Evolutionary conservation across 2,797 vertebrate species (phyloP).

Genomic region (Rhabdophis nuchalis): DNA sequence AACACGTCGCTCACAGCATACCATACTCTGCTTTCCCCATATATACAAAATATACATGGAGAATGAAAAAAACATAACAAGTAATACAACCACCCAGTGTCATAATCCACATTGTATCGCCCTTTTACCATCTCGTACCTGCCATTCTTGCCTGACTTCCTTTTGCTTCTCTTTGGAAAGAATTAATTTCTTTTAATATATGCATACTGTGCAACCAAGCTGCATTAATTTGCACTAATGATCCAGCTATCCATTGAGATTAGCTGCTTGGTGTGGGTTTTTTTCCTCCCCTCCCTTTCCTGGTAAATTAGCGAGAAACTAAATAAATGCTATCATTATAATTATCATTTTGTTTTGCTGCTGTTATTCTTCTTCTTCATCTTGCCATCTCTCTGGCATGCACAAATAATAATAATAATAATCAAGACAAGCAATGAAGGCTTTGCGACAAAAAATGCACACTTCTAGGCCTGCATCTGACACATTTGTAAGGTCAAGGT

Average conservation of each 20-base stretch:
- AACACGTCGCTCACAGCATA: too few species aligned
- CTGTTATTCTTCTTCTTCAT: not conserved
- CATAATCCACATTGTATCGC: constrained; percentile 25
- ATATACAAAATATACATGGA: not conserved
- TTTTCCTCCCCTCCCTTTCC: not conserved
- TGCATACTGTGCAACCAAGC: constrained; percentile 59
- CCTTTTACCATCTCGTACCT: constrained; percentile 51
- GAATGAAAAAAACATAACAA: not conserved
- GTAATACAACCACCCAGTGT: constrained; percentile 2
- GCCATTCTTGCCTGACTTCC: not conserved
- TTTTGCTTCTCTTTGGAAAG: constrained; percentile 12
- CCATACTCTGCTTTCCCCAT: too few species aligned
- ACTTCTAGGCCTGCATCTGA: constrained; percentile 48
- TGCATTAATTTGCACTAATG: constrained; percentile 62
- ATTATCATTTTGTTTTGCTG: not conserved
- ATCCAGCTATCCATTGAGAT: constrained; percentile 59
- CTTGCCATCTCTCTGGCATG: not conserved
- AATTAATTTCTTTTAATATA: constrained; percentile 54
- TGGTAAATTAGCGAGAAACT: constrained; percentile 61
- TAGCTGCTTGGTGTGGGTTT: constrained; percentile 2
- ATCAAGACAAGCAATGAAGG: constrained; percentile 16
- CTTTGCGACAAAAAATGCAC: constrained; percentile 32
- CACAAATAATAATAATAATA: not conserved
- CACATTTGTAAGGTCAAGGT: constrained; percentile 33
- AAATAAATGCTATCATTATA: constrained; percentile 59